These are phyloP conservation scores for Hippocampus kuda DNA, from an alignment of 2,797 vertebrate species.

Conservation along the genomic window DNA sequence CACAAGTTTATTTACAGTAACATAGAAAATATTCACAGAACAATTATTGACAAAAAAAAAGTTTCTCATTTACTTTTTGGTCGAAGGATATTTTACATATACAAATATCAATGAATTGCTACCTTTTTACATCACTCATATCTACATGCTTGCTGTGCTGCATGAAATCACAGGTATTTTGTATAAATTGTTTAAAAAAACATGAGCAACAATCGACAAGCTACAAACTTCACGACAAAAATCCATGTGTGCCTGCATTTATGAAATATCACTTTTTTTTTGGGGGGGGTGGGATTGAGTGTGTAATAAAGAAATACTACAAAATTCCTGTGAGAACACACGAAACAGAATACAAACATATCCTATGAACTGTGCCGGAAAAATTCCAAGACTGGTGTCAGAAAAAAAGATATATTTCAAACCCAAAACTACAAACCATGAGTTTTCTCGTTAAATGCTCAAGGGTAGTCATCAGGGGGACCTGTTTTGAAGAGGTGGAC, in stretches of 20 bases:
- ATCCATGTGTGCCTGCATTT: neutral
- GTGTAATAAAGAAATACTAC: neutral
- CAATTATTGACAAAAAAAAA: neutral
- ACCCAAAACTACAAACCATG: no score
- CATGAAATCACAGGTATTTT: no score
- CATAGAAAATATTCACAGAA: neutral
- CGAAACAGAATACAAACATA: neutral
- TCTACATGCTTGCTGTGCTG: no score
- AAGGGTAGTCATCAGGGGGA: neutral
- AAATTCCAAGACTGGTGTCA: neutral
- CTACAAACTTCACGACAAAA: no score
- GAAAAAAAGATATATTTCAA: neutral
- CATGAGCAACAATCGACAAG: neutral
- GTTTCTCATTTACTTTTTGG: neutral
- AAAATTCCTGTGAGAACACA: neutral
- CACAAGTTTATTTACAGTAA: neutral
- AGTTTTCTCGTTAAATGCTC: no score
- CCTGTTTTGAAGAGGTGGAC: neutral
- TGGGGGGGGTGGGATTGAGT: accelerated
- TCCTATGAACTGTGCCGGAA: neutral
- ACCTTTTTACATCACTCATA: no score
- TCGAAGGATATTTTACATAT: neutral
- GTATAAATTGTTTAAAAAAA: no score
- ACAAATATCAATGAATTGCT: no score
- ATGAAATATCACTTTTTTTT: neutral